These are phyloP conservation scores for Saccostrea cuccullata DNA, from an alignment of 1,140 invertebrate species.

Conservation along the genomic window DNA sequence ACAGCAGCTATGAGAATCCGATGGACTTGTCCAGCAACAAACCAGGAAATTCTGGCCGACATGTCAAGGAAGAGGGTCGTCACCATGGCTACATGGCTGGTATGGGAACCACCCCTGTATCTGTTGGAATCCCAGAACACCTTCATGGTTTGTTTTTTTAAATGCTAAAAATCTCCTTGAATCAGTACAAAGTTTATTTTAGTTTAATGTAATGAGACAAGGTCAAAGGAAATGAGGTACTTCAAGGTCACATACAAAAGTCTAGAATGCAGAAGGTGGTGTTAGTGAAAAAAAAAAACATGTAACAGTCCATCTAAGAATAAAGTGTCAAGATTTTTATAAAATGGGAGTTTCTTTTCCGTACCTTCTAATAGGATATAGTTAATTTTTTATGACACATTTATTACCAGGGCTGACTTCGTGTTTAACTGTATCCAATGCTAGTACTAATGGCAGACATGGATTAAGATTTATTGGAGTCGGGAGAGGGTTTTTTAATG, in stretches of 20 bases:
- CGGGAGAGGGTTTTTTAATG: not conserved
- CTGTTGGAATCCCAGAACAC: constrained; percentile 67
- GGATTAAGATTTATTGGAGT: not conserved
- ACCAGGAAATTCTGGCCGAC: constrained; percentile 59
- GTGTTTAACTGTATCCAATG: not conserved
- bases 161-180: too few species aligned
- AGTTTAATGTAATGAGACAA: too few species aligned
- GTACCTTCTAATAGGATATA: not conserved
- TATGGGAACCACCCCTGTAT: constrained; percentile 53
- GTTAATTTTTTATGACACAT: not conserved
- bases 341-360: not conserved
- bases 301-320: too few species aligned
- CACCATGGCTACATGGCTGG: constrained; percentile 50
- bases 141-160: constrained; percentile 61
- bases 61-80: constrained; percentile 60
- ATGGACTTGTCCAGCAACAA: constrained; percentile 70
- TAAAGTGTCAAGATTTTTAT: not conserved
- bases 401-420: not conserved
- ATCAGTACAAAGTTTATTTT: too few species aligned
- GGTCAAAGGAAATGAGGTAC: too few species aligned
- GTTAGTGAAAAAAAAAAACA: too few species aligned
- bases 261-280: too few species aligned
- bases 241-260: too few species aligned
- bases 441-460: not conserved
- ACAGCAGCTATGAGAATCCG: constrained; percentile 65